Evolutionary conservation across 2,888 invertebrate species (phyloP), one percentile per base, ranked within the genome.

Genomic region (Subacronicta megacephala): DNA sequence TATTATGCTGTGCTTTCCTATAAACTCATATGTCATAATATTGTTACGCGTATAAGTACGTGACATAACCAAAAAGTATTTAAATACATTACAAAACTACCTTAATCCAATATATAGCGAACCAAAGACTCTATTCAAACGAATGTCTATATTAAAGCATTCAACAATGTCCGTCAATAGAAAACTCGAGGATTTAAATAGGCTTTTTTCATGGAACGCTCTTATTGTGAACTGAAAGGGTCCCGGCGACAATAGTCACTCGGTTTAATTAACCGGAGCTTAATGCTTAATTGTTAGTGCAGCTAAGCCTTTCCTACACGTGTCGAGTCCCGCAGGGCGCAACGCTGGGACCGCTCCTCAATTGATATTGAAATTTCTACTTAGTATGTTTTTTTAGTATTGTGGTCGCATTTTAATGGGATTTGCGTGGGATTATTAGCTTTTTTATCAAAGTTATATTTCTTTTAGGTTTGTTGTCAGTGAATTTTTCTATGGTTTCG

Each of bases 221-320:
- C 81, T 83, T 88, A 90, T 91, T 90, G 89, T 87, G 84, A 83
- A 85, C 84, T 90, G 87, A 90, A 90, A 91, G 90, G 92, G 90
- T 85, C 86, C 84, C 72, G 69, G 87, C 87, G 90, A 91, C 90
- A 91, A 92, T 90, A 87, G 88, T 84, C 85, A 82, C 86, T 81
- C 85, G 82, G 92, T 89, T 93, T 92, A 93, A 93, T 93, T 93
- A 93, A 92, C 91, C 92, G 89, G 84, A 84, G 90, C 88, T 92
- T 92, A 89, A 92, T 89, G 90, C 91, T 92, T 92, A 92, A 92
- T 93, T 93, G 90, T 92, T 86, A 92, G 90, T 89, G 88, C 88
- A 88, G 90, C 90, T 92, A 90, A 93, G 90, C 93, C 82, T 81
- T 63, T 67, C 81, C 83, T 87, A 93, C 93, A 93, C 93, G 93